Evolutionary conservation across 2,888 invertebrate genomes (phyloP).

Genomic region (Euphydryas editha): DNA sequence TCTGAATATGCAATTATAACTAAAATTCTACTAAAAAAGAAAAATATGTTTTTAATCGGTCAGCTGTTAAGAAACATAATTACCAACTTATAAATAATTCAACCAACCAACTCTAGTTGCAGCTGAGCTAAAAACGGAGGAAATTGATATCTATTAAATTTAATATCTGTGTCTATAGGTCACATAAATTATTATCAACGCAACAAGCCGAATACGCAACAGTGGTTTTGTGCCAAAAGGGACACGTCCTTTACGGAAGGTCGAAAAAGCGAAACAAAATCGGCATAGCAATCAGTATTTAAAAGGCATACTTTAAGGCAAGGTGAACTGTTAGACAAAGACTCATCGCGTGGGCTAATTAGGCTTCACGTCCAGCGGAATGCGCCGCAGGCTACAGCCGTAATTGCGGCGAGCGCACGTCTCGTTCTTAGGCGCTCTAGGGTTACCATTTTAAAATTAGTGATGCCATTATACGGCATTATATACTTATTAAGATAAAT

Average conservation of each 20-base stretch:
- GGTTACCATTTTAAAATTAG: conserved; percentile 19
- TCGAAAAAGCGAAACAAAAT: conserved; percentile 45
- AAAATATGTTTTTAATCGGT: neutral
- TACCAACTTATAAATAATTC: conserved; percentile 28
- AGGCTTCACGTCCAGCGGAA: conserved; percentile 68
- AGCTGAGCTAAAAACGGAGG: conserved; percentile 26
- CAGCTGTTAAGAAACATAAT: conserved; percentile 16
- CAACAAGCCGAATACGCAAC: conserved; percentile 48
- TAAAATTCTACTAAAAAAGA: neutral
- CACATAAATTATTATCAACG: conserved; percentile 44
- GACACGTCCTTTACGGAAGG: conserved; percentile 65
- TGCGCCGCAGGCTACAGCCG: conserved; percentile 68
- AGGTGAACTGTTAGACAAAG: conserved; percentile 81
- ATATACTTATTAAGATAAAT: neutral
- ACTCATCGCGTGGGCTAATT: conserved; percentile 76
- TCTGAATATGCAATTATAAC: too few species aligned
- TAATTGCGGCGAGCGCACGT: conserved; percentile 67
- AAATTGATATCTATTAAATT: conserved; percentile 32
- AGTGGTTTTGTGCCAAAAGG: conserved; percentile 56
- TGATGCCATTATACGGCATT: conserved; percentile 28
- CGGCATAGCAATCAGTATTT: conserved; percentile 50
- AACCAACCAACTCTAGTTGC: conserved; percentile 19
- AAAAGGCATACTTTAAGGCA: conserved; percentile 64
- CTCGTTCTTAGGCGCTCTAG: conserved; percentile 35
- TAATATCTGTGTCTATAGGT: conserved; percentile 47